phyloP scores from a whole-genome alignment of 2,797 vertebrate species.

The Avahi laniger region DNA sequence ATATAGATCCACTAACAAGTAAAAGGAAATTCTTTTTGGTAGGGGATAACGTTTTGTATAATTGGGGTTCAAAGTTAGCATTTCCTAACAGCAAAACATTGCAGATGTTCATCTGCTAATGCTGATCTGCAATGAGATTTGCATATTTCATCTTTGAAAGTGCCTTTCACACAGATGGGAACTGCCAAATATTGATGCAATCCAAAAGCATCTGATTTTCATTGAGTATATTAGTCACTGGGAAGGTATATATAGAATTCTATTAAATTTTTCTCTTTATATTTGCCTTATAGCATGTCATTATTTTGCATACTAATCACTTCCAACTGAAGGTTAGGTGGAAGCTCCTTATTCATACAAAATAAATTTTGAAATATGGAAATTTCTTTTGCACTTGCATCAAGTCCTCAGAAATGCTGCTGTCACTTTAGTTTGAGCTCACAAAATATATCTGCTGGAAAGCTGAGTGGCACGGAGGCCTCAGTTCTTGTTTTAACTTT shows the following conservation, averaged over 20 bases:
- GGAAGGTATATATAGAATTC: background rate
- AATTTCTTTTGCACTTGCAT: background rate
- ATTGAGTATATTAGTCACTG: background rate
- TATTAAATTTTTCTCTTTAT: background rate
- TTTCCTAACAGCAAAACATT: background rate
- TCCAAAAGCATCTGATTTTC: background rate
- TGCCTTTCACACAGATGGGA: background rate
- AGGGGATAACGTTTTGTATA: background rate
- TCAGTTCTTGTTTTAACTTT: background rate
- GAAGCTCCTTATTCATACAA: background rate
- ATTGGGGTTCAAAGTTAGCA: background rate
- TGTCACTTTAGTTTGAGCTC: background rate
- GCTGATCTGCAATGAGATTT: background rate
- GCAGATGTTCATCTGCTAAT: slow-evolving; percentile 21
- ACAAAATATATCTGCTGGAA: background rate
- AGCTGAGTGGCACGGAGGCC: background rate
- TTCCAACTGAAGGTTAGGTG: background rate
- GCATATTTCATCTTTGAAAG: background rate
- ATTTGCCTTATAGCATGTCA: background rate
- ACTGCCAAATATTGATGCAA: background rate
- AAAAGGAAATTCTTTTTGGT: background rate
- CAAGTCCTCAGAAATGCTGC: background rate
- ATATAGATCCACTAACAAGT: background rate
- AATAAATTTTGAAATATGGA: background rate
- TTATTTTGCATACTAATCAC: background rate